Percentiles rank a stretch among this genome's conserved stretches.
Evolutionary conservation across 2,797 vertebrate species (phyloP).

Genomic region (Avahi laniger): DNA sequence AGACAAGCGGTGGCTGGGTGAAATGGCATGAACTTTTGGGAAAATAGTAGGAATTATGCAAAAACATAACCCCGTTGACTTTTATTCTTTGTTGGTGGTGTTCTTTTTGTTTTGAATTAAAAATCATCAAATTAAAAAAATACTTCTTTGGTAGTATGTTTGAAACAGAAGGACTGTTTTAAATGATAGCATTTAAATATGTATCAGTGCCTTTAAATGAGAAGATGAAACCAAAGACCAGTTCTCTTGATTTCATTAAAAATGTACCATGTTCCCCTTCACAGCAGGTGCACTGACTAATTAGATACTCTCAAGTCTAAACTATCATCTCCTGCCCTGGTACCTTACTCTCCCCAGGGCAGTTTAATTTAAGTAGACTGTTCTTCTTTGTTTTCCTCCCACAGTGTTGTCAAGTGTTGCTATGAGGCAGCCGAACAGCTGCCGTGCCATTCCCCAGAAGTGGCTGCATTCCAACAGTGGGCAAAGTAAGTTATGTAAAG

Average conservation of each 20-base stretch:
- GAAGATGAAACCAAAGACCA: background rate
- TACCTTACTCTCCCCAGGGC: background rate
- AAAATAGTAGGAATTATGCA: background rate
- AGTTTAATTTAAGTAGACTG: background rate
- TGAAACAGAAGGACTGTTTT: background rate
- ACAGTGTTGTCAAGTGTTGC: conserved; percentile 46
- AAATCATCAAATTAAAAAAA: background rate
- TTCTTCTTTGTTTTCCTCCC: conserved; percentile 15
- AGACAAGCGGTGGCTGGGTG: background rate
- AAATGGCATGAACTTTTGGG: background rate
- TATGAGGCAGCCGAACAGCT: background rate
- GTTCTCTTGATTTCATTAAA: conserved; percentile 24
- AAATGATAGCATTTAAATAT: background rate
- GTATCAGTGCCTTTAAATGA: background rate
- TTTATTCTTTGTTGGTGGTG: background rate
- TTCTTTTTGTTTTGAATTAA: conserved; percentile 2
- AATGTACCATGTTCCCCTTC: background rate
- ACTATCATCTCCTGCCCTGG: background rate
- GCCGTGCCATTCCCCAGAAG: conserved; percentile 33
- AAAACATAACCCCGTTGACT: background rate
- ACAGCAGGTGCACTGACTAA: background rate
- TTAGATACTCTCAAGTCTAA: background rate
- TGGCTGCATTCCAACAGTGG: conserved; percentile 69
- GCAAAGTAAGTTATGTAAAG: conserved; percentile 66
- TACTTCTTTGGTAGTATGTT: background rate